Conservation (phyloP, 2,113 vertebrate species). For the Dolichallabes microphthalmus region DNA sequence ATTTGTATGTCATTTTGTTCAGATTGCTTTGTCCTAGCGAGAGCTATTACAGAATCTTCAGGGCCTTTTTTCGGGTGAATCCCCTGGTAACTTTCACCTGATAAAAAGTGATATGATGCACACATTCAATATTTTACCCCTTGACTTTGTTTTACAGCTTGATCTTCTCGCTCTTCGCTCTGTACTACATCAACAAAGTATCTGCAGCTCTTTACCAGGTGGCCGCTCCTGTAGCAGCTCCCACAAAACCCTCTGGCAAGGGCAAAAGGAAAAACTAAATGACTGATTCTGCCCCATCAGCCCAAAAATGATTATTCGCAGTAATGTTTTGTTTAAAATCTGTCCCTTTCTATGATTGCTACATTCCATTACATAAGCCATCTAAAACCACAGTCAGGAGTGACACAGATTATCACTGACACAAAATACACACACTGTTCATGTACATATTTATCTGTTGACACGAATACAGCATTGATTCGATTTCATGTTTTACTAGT, state of each 20-base stretch:
- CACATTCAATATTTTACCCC: not conserved
- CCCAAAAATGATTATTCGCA: not conserved
- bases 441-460: constrained; percentile 7
- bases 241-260: constrained; percentile 83
- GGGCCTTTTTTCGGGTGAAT: no score
- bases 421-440: not conserved
- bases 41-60: no score
- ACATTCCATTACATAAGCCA: constrained; percentile 25
- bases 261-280: constrained; percentile 89
- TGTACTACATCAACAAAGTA: constrained; percentile 97
- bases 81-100: no score
- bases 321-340: not conserved
- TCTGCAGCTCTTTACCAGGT: constrained; percentile 91
- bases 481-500: not conserved
- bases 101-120: not conserved
- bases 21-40: no score
- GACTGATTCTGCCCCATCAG: not conserved
- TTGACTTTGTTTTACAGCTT: constrained; percentile 70
- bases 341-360: not conserved
- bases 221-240: constrained; percentile 61
- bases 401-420: not conserved
- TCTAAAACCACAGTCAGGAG: not conserved
- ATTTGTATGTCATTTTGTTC: no score
- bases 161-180: constrained; percentile 89
- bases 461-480: not conserved